Conservation (phyloP, 2,113 vertebrate species). For the Zosterops pallidus region DNA sequence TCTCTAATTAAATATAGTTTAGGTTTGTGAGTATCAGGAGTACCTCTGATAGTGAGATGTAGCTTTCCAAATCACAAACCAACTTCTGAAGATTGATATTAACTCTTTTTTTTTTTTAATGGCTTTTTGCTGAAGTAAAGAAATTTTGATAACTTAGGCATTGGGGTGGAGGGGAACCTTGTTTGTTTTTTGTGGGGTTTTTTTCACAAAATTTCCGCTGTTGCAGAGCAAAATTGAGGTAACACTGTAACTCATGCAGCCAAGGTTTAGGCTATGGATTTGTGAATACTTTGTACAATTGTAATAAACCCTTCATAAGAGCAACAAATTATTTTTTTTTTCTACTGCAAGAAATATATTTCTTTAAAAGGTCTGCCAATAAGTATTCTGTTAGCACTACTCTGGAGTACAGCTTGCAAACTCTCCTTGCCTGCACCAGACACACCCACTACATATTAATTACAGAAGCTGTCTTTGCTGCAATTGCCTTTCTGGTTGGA, state of each 20-base stretch:
- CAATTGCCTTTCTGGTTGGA: slow-evolving; percentile 44
- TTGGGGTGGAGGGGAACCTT: fast-evolving
- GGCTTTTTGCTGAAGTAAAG: background rate
- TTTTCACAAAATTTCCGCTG: background rate
- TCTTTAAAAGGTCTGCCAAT: background rate
- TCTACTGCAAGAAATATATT: background rate
- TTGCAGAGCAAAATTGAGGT: background rate
- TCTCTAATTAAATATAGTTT: background rate
- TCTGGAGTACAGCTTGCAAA: background rate
- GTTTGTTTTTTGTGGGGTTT: background rate
- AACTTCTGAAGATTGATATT: background rate
- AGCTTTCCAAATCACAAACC: background rate
- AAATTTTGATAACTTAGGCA: background rate
- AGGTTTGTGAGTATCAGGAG: background rate
- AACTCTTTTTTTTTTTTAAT: background rate
- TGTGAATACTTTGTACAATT: background rate
- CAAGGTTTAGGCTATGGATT: background rate
- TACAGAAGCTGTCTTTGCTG: slow-evolving; percentile 37
- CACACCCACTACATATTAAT: slow-evolving; percentile 53
- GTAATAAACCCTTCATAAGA: background rate
- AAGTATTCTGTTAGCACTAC: background rate
- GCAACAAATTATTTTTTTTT: background rate
- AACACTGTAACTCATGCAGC: background rate
- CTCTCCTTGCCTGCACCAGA: background rate
- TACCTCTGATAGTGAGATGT: background rate